phyloP scores from a whole-genome alignment of 2,113 vertebrate species.

The Callipepla squamata region DNA sequence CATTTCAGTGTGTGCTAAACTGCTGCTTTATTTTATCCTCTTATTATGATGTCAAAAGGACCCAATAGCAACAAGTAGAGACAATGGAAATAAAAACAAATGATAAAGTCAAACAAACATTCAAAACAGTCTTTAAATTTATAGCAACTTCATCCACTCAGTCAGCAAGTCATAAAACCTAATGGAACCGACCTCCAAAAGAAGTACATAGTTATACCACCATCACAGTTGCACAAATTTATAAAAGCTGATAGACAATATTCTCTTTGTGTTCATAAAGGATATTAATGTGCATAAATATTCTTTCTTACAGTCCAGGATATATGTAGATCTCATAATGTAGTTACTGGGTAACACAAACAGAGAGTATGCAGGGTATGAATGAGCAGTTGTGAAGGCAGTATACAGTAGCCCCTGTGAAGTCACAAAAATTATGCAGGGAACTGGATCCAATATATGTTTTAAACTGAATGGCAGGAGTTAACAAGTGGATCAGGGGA shows the following conservation, averaged over 20 bases:
- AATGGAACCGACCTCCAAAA: background rate
- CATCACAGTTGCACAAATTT: background rate
- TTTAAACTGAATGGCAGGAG: background rate
- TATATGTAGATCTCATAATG: background rate
- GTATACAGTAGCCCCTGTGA: background rate
- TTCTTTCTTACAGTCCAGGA: background rate
- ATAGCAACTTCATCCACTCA: background rate
- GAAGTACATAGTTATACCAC: background rate
- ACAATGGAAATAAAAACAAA: constrained; percentile 21
- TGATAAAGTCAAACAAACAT: background rate
- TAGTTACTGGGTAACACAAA: background rate
- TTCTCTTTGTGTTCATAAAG: background rate
- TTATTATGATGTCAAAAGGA: constrained; percentile 29
- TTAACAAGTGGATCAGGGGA: background rate
- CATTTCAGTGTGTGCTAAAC: constrained; percentile 44
- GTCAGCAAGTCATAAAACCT: constrained; percentile 5
- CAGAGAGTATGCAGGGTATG: background rate
- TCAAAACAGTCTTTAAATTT: constrained; percentile 4
- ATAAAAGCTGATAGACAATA: background rate
- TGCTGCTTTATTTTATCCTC: constrained; percentile 25
- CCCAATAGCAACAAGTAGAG: constrained; percentile 3
- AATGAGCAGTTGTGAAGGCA: background rate
- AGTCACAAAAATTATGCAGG: background rate
- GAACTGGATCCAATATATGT: background rate
- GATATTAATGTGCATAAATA: background rate